Conservation (phyloP, 2,113 vertebrate genomes). For the Daubentonia madagascariensis region DNA sequence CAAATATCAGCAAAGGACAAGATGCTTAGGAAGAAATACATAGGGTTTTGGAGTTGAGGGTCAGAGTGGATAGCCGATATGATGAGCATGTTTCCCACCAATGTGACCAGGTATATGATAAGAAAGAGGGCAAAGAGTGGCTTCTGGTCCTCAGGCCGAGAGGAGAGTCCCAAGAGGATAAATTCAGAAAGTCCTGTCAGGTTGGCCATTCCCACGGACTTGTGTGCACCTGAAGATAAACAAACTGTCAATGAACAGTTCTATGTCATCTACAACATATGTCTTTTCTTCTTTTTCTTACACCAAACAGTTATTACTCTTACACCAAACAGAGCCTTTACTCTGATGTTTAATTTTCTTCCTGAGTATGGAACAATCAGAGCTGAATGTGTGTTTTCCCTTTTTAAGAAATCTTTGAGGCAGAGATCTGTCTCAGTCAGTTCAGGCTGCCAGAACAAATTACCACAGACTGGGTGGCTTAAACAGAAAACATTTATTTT, state of each 20-base stretch:
- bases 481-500: neutral
- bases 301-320: neutral
- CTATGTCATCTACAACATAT: neutral
- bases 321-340: neutral
- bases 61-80: constrained; percentile 45
- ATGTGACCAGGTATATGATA: constrained; percentile 59
- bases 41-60: constrained; percentile 67
- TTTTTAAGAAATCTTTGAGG: neutral
- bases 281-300: neutral
- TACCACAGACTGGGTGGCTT: neutral
- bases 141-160: constrained; percentile 37
- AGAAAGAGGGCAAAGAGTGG: constrained; percentile 67
- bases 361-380: neutral
- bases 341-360: neutral
- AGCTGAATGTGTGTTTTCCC: neutral
- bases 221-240: neutral
- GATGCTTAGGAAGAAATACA: constrained; percentile 75
- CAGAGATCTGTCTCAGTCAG: neutral
- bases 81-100: constrained; percentile 67
- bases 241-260: neutral
- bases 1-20: constrained; percentile 69
- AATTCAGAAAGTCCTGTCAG: constrained; percentile 47
- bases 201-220: constrained; percentile 5
- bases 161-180: constrained; percentile 62
- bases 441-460: neutral